Base-by-base conservation (phyloP, 2,113 vertebrate genomes). In the Eubucco bourcierii region DNA sequence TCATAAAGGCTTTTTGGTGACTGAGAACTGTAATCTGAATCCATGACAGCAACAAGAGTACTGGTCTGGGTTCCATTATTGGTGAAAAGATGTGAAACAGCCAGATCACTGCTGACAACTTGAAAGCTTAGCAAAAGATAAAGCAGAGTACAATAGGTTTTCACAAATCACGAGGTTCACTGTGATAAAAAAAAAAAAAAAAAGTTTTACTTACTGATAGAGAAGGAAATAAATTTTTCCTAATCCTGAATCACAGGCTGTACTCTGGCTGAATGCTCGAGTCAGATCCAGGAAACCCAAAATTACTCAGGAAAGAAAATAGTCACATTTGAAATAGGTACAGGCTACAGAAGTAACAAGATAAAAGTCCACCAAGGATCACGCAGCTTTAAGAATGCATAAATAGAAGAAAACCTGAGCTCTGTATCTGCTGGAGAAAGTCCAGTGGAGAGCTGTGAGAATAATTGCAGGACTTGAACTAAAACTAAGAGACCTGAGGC, bases 51-150 rank as follows among this genome's bases (percentile, higher is more conserved):
- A 68, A 31, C 39, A 52, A 52, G 53, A 87, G 77, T 68, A 53
- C 70, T 91, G 76, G 70, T 25, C 67, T 79, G 67, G 55, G 73
- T 39, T 92, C 64, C 59, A 37, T 60, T 82, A 90, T 3, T 85
- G 84, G 71, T 68, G 75, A 82, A 92, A 94, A 87, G 67, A 83
- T 74, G 24, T 55, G 80, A 90, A 96, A 93, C 37, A 94, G 88
- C 75, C 76, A 80, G 80, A 93, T 81, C 80, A 64, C 75, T 93
- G 37, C 64, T 86, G 67, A 87, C 55, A 85, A 86, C 66, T 79
- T 90, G 55, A 94, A 90, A 93, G 76, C 76, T 70, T 82, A 81
- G 87, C 81, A 93, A 79, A 28, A 96, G 18, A 41, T 84, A 80
- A 73, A 87, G 33, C 31, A 61, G 73, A 77, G 63, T 21, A 89